Evolutionary conservation across 2,113 vertebrate genomes (phyloP).

Genomic region (Hystrix brachyura): DNA sequence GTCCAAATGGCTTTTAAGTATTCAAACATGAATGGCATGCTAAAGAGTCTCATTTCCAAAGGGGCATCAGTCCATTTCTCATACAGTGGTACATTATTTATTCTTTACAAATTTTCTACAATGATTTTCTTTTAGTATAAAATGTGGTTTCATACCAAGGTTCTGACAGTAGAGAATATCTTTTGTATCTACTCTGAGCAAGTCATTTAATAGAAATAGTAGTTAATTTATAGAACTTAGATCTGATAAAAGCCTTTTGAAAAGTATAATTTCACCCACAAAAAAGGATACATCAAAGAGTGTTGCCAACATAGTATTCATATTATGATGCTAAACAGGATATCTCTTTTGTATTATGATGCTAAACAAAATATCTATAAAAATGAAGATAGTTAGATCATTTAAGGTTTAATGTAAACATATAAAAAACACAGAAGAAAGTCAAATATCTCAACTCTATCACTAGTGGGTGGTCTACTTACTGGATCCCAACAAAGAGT

Average conservation of each 20-base stretch:
- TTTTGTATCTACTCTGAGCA: background rate
- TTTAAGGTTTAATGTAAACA: slow-evolving; percentile 16
- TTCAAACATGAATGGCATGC: background rate
- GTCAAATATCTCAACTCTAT: background rate
- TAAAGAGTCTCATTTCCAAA: slow-evolving; percentile 27
- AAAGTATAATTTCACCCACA: slow-evolving; percentile 5
- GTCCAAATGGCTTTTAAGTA: background rate
- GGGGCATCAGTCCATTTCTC: background rate
- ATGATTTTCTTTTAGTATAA: slow-evolving; percentile 13
- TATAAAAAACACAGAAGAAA: background rate
- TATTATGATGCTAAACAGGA: slow-evolving; percentile 6
- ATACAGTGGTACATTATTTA: background rate
- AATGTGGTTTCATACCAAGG: background rate
- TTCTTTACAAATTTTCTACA: background rate
- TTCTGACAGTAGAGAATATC: background rate
- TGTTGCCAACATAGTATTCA: background rate
- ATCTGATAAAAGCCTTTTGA: background rate
- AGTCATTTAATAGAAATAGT: slow-evolving; percentile 19
- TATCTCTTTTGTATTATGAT: no score
- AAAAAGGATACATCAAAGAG: background rate
- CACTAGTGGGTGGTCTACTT: background rate
- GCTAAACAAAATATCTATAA: background rate
- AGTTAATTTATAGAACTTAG: slow-evolving; percentile 30
- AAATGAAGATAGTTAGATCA: background rate
- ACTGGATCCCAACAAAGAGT: background rate